Evolutionary conservation across 2,113 vertebrate species (phyloP), one percentile per base, ranked within the genome.

Genomic region (Hippoglossus stenolepis): DNA sequence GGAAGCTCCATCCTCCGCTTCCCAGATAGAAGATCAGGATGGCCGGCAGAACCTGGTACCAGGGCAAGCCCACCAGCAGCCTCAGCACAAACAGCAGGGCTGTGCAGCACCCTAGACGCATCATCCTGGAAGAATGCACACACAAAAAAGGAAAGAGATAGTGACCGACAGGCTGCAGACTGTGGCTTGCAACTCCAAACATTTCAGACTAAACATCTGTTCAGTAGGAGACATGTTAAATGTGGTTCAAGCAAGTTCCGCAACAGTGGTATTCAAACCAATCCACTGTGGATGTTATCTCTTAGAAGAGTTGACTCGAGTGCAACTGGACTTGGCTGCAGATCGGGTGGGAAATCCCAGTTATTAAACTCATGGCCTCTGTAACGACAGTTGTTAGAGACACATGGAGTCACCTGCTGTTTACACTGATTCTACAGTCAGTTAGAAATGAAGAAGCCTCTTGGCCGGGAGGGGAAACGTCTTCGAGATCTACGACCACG

Each of bases 1-100:
- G 62, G 65, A 96, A 99, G 5, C 86, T 94, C 97, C 97, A 98
- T 92, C 97, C 97, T 0, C 97, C 96, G 0, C 96, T 96, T 28
- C 94, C 97, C 87, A 99, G 90, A 92, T 97, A 99, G 86, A 98
- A 95, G 68, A 97, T 92, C 21, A 96, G 77, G 76, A 96, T 79
- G 43, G 95, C 95, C 0, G 96, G 95, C 21, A 96, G 74, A 62
- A 97, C 94, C 83, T 97, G 97, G 57, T 82, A 88, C 98, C 97
- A 99, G 13, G 97, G 94, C 68, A 99, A 79, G 54, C 93, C 95
- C 82, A 95, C 78, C 82, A 95, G 91, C 84, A 97, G 83, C 87
- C 94, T 94, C 89, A 97, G 87, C 87, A 97, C 93, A 15, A 98
- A 93, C 70, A 98, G 93, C 82, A 97, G 79, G 0, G 87, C 95